Base-by-base conservation (phyloP, 2,797 vertebrate genomes). In the Tokudaia muenninki region DNA sequence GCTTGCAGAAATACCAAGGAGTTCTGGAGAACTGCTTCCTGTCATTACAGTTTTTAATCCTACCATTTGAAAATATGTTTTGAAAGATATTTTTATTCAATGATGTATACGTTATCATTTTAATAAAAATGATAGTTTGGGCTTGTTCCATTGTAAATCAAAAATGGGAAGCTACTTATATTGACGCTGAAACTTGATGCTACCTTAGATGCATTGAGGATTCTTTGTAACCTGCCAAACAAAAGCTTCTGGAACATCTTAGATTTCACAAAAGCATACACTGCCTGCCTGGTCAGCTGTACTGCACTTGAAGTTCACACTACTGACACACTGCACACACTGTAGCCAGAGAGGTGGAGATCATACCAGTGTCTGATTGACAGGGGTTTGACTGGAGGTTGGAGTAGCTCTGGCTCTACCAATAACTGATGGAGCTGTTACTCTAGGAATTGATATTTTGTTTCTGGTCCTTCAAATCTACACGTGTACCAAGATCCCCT, bases 81-180 rank as follows among this genome's bases (percentile, higher is more conserved):
- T 86, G 24, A 31, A 91, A 72, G 44, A n/a, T n/a, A 79, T 24
- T 55, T 41, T 59, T 65, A 31, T 75, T 78, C 50, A 16, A 19
- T 47, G 50, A 37, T 63, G 84, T 79, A 63, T 77, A 26, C 89
- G 89, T 94, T 19, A 26, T 75, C 37, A 78, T 89, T 84, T 77
- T 78, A 37, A 72, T 44, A 1, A 57, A 59, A 81, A 74, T 86
- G 65, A 47, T 44, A 74, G 7, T 55, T 84, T 65, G 14, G 22
- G 61, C 22, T 52, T n/a, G 41, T 6, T 65, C 24, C 17, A 47
- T 74, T 86, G 94, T 93, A 78, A 26, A 14, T 34, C 61, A 19
- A 37, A 74, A 89, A 77, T 11, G 21, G 34, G 31, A 91, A 44
- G 80, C 12, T 52, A 3, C 44, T 77, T 59, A 19, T 17, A 59